A percentile compares a stretch with the other conserved stretches of the same genome.
phyloP scores from a whole-genome alignment of 2,113 vertebrate genomes.

The Lutjanus erythropterus region DNA sequence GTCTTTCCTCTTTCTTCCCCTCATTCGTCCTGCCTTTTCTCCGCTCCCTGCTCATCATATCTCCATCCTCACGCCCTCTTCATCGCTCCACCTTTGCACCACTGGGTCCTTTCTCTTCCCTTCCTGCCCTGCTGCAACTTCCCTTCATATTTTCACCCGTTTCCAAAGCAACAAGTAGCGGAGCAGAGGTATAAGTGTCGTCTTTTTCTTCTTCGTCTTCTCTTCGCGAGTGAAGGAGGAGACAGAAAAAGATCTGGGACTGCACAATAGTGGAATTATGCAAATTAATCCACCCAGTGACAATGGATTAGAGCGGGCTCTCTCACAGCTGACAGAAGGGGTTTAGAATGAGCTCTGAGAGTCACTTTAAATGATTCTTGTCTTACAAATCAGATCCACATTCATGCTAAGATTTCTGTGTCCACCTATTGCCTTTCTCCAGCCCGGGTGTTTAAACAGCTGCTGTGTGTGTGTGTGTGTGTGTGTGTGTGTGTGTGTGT shows the following conservation, averaged over 20 bases:
- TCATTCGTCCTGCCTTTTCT: conserved; percentile 28
- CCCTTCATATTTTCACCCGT: conserved; percentile 45
- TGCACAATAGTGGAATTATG: conserved; percentile 82
- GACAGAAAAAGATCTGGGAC: conserved; percentile 64
- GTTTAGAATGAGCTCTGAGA: conserved; percentile 62
- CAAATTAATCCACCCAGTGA: conserved; percentile 79
- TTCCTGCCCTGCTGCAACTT: conserved; percentile 40
- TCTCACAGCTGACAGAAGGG: conserved; percentile 70
- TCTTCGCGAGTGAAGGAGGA: conserved; percentile 53
- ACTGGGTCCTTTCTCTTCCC: conserved; percentile 36
- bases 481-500: conserved; percentile 7
- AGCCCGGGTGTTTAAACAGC: conserved; percentile 45
- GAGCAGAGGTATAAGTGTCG: conserved; percentile 24
- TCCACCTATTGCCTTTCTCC: conserved; percentile 56
- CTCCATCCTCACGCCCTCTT: conserved; percentile 45
- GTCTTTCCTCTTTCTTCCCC: conserved; percentile 49
- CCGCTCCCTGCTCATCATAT: conserved; percentile 43
- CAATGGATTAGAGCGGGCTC: conserved; percentile 78
- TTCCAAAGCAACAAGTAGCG: conserved; percentile 80
- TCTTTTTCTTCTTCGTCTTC: neutral
- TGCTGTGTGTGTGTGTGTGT: conserved; percentile 11
- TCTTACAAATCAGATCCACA: conserved; percentile 69
- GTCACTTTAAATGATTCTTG: conserved; percentile 74
- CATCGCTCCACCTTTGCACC: conserved; percentile 48
- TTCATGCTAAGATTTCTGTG: conserved; percentile 47